phyloP scores from a whole-genome alignment of 2,888 invertebrate species.

The Opisthograptis luteolata region DNA sequence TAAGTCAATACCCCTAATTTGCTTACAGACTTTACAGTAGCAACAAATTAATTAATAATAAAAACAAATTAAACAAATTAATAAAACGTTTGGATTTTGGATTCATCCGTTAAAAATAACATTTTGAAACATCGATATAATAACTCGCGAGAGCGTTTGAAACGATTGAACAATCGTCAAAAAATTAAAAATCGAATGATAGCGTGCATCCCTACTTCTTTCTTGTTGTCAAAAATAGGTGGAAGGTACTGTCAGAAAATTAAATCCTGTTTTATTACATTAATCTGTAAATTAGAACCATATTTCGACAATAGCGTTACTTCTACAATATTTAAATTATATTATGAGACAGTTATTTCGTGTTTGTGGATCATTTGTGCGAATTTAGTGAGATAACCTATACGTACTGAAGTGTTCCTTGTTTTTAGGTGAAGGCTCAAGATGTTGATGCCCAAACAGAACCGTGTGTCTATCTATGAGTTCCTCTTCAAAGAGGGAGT shows the following conservation, averaged over 20 bases:
- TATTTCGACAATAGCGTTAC: slow-evolving; percentile 11
- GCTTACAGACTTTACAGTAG: too few species aligned
- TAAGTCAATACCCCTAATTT: too few species aligned
- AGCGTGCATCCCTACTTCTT: too few species aligned
- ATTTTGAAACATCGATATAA: too few species aligned
- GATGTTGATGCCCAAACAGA: slow-evolving; percentile 99
- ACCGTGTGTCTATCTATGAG: slow-evolving; percentile 98
- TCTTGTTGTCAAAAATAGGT: slow-evolving; percentile 56
- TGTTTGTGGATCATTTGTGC: slow-evolving; percentile 25
- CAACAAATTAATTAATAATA: too few species aligned
- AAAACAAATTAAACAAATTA: too few species aligned
- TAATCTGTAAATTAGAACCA: slow-evolving; percentile 38
- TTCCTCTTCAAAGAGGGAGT: slow-evolving; percentile 99
- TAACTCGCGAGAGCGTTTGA: too few species aligned
- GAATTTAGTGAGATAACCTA: slow-evolving; percentile 49
- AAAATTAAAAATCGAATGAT: too few species aligned
- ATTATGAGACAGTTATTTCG: slow-evolving; percentile 39
- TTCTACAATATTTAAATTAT: background rate
- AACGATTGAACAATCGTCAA: too few species aligned
- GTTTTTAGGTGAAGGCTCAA: slow-evolving; percentile 84
- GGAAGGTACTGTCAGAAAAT: slow-evolving; percentile 48
- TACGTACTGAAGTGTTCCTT: slow-evolving; percentile 49
- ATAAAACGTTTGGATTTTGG: too few species aligned
- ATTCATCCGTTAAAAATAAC: too few species aligned
- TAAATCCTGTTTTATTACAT: slow-evolving; percentile 44